Conservation (phyloP, 2,797 vertebrate genomes). For the Tolypeutes matacus region DNA sequence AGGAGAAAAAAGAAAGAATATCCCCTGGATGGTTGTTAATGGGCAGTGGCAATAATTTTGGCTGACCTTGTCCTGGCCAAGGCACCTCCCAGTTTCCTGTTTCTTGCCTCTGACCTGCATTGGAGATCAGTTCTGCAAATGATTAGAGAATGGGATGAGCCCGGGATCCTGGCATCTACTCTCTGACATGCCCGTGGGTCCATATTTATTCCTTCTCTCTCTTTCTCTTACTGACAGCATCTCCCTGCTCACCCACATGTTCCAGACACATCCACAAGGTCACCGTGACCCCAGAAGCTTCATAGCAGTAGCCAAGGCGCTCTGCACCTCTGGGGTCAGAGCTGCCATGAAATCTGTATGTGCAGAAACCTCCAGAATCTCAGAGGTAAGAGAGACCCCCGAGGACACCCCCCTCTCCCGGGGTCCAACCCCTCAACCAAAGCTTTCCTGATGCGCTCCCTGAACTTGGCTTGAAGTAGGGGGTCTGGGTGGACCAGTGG, state of each 20-base stretch:
- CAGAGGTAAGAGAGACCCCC: not conserved
- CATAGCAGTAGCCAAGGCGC: not conserved
- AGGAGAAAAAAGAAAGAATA: too few relatives aligned
- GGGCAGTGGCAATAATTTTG: not conserved
- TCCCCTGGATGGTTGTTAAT: not conserved
- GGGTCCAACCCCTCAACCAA: not conserved
- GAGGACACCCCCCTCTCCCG: too few relatives aligned
- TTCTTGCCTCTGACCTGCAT: not conserved
- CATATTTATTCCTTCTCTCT: not conserved
- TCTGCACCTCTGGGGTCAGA: not conserved
- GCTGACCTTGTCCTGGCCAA: not conserved
- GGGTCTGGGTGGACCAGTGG: not conserved
- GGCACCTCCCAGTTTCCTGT: not conserved
- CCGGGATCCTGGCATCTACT: not conserved
- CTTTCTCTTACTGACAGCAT: not conserved
- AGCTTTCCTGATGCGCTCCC: not conserved
- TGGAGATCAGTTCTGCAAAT: too few relatives aligned
- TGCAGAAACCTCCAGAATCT: not conserved
- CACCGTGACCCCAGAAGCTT: fast-evolving
- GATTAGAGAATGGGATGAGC: not conserved
- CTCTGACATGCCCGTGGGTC: fast-evolving
- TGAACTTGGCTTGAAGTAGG: not conserved
- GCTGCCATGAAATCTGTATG: not conserved
- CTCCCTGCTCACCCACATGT: not conserved
- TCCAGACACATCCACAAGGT: not conserved